Base-by-base conservation (phyloP, 64 coral and sea anemone species). In the Dendrophyllia cribrosa region DNA sequence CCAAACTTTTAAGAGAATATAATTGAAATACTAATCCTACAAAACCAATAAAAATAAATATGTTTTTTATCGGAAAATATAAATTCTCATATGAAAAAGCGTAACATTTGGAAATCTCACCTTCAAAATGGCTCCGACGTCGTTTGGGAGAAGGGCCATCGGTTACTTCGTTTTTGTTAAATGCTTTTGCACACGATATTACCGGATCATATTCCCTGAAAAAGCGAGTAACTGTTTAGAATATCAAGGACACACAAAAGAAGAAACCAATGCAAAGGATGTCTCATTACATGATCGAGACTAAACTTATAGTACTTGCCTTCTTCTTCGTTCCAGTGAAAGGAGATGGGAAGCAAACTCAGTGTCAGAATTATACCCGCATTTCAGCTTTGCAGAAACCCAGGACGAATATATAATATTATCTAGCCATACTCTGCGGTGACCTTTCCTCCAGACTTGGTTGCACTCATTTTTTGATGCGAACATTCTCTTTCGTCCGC, bases 41-140 rank as follows among this genome's bases (percentile, higher is more conserved):
- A n/a, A n/a, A 72, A 72, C 70, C 70, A 72, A 21, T 72, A 72
- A 72, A 43, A 72, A 72, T 72, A 46, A 43, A n/a, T n/a, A 72
- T 72, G 70, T 72, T 21, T 24, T 72, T 43, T 72, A 72, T 9
- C 70, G 22, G 43, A 6, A 72, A 72, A n/a, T n/a, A 43, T 24
- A 24, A 24, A 3, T 9, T 43, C 26, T 72, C 70, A 43, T 24
- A 43, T 43, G 43, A 72, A 72, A 43, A 72, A 72, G 70, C 11
- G 22, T 43, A 72, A 24, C 43, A 72, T 72, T 72, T 72, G 3
- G 22, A 72, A 43, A 43, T 72, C 70, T 72, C 70, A 72, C 34
- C 70, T 72, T 72, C 70, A 72, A 72, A 72, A 72, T 72, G 70
- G 70, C n/a, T n/a, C n/a, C 70, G 25, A 43, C 43, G 70, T 43